Base-by-base conservation (phyloP, 2,888 invertebrate species). In the Meta bourneti region DNA sequence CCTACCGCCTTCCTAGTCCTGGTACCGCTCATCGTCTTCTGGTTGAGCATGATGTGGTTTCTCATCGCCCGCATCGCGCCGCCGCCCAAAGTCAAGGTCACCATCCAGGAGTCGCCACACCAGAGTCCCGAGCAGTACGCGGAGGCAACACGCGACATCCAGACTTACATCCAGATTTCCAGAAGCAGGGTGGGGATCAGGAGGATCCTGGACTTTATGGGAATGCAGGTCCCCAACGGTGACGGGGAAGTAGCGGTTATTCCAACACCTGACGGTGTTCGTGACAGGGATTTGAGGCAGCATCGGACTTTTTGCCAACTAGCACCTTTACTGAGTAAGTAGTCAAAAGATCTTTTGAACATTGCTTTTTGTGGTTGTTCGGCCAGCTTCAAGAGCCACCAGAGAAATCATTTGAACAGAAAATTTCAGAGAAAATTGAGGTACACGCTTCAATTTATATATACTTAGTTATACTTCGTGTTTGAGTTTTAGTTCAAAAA, bases 21-120 rank as follows among this genome's bases (percentile, higher is more conserved):
- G 19, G 51, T 51, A 49, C 77, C 77, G 51, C 7, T 77, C 51
- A 51, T 52, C 2, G 77, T 51, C 8, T 4, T 51, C 77, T 77
- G 77, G 77, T 16, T 77, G 4, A n/a, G 77, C 77, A 19, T 49
- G 7, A 9, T 77, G 77, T 77, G 77, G 9, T 77, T 77, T 52
- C 52, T 77, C 77, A 49, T 77, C 8, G 51, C n/a, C 9, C 77
- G 77, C 7, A 7, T 51, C 8, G 9, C 51, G n/a, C 8, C 16
- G 51, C 16, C n/a, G 0, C n/a, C 77, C 9, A n/a, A 51, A 51
- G 49, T n/a, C 19, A 1, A 19, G 7, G 51, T 51, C 19, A 4
- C 52, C 2, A 19, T 77, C 77, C 13, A 19, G 51, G 19, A 48
- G 7, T 13, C 5, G 8, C 51, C 77, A 9, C 7, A 34, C 4